phyloP scores from a whole-genome alignment of 2,888 invertebrate species.

The Leptothorax acervorum region DNA sequence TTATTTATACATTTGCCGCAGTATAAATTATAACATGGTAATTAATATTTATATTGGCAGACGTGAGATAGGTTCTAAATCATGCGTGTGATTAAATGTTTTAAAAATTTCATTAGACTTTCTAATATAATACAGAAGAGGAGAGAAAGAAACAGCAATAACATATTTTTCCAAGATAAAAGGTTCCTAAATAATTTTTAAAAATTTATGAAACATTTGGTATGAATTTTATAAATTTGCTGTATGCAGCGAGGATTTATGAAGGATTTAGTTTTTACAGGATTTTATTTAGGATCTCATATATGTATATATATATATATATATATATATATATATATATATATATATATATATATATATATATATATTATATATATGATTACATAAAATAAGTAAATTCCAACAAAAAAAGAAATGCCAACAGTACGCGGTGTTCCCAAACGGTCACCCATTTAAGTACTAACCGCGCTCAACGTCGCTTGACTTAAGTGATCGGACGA shows the following conservation, averaged over 20 bases:
- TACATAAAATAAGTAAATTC: too few relatives aligned
- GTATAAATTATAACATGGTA: background rate
- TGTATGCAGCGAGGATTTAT: background rate
- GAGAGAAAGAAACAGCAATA: background rate
- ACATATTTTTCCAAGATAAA: background rate
- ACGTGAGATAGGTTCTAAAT: background rate
- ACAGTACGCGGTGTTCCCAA: too few relatives aligned
- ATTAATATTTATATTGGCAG: background rate
- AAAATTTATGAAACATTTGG: background rate
- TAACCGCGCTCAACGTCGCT: too few relatives aligned
- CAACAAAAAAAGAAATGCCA: too few relatives aligned
- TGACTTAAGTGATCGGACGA: too few relatives aligned
- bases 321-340: too few relatives aligned
- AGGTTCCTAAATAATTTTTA: background rate
- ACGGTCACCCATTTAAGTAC: too few relatives aligned
- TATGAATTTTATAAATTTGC: background rate
- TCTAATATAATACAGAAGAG: background rate
- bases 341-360: background rate
- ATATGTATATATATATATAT: background rate
- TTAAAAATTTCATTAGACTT: background rate
- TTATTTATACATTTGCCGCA: slow-evolving; percentile 8
- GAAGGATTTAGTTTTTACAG: background rate
- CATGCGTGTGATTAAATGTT: background rate
- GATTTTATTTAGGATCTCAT: background rate
- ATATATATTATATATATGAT: too few relatives aligned